Base-by-base conservation (phyloP, 2,888 invertebrate genomes). In the Malthinus flaveolus region DNA sequence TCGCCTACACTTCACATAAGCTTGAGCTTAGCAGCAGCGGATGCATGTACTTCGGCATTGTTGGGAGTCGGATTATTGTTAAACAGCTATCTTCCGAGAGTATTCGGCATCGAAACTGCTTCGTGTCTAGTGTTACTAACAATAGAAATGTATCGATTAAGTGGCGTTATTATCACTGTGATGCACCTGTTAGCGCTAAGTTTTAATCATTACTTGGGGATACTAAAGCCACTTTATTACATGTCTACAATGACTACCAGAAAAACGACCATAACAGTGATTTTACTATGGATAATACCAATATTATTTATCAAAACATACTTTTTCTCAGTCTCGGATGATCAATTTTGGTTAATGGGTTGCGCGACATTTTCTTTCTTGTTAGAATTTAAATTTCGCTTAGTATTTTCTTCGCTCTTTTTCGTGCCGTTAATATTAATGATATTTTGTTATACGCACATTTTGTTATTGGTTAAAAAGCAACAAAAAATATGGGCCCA, bases 141-240 rank as follows among this genome's bases (percentile, higher is more conserved):
- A 33, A 64, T 82, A n/a, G 82, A 83, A 67, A 77, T 79, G 31
- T 71, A 80, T 55, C 72, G 87, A 56, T 75, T 86, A 53, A 84
- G 84, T 11, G 84, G 84, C 2, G 80, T 87, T 53, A 80, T 87
- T 39, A 83, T 85, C 11, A 85, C 86, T 0, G 85, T 87, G 8
- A 77, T 82, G 39, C 87, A 88, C 69, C 79, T 88, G 2, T 75
- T 86, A 34, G 83, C 84, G 0, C 75, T 88, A 31, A 85, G 87
- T 32, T 74, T 85, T 55, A 87, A 87, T 74, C 88, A 88, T 72
- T 88, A 87, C 76, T 77, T 87, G 36, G 87, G 88, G 11, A 68
- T 69, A 12, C 34, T 71, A 11, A 71, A 68, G 61, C 88, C 88
- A 1, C 78, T 88, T 7, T 86, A 85, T 66, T 86, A 87, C 71